These are phyloP conservation scores for Microtus agrestis DNA, from an alignment of 2,797 vertebrate species.

Conservation along the genomic window DNA sequence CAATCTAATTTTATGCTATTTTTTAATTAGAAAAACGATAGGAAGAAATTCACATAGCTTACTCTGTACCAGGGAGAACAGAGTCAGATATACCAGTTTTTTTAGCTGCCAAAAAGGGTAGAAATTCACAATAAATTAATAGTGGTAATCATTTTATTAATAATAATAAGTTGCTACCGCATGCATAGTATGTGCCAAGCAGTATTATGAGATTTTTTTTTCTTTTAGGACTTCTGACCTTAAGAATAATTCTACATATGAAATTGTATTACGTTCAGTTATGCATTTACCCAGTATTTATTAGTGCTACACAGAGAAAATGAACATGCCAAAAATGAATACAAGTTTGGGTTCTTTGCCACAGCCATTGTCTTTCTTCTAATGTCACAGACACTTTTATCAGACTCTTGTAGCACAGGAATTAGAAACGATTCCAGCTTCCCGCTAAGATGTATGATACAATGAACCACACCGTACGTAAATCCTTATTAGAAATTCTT, in stretches of 20 bases:
- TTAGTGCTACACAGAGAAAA: neutral
- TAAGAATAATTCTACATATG: constrained; percentile 31
- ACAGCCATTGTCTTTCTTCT: constrained; percentile 36
- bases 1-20: neutral
- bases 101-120: neutral
- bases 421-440: constrained; percentile 43
- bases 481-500: constrained; percentile 12
- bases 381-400: constrained; percentile 38
- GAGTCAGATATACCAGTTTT: neutral
- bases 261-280: constrained; percentile 47
- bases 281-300: constrained; percentile 32
- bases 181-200: neutral
- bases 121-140: constrained; percentile 29
- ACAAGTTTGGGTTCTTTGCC: neutral
- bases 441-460: neutral
- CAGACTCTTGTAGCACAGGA: constrained; percentile 31
- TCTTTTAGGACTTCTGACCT: neutral
- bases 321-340: constrained; percentile 12
- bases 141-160: neutral
- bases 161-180: neutral
- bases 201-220: constrained; percentile 16
- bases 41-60: neutral
- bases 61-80: rapidly evolving
- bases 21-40: neutral
- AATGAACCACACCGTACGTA: constrained; percentile 2